Evolutionary conservation across 2,113 vertebrate genomes (phyloP).

Genomic region (Danio rerio): DNA sequence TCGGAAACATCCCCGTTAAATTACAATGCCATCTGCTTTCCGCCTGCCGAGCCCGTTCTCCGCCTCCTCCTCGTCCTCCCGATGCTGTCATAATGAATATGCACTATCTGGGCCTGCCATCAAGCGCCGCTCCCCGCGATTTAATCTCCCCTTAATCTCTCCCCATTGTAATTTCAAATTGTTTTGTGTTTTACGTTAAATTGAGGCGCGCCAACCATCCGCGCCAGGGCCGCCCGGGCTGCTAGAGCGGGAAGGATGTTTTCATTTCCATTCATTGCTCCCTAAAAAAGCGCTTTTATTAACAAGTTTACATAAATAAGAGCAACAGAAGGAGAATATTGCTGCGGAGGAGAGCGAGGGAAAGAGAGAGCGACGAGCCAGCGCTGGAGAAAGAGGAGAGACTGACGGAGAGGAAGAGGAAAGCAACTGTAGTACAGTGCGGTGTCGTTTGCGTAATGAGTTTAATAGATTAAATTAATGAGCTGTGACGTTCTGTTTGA

Average conservation of each 20-base stretch:
- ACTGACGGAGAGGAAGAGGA: not conserved
- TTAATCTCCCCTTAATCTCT: constrained; percentile 82
- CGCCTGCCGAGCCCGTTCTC: constrained; percentile 48
- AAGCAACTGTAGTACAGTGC: not conserved
- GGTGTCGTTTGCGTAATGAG: constrained; percentile 10
- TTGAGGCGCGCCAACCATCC: constrained; percentile 68
- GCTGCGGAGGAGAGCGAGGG: constrained; percentile 46
- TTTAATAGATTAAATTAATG: constrained; percentile 20
- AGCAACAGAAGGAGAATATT: constrained; percentile 57
- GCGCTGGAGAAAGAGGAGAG: not conserved
- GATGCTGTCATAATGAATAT: constrained; percentile 68
- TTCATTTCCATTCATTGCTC: constrained; percentile 67
- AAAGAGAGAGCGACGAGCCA: not conserved
- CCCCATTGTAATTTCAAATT: constrained; percentile 81
- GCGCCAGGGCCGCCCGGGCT: constrained; percentile 49
- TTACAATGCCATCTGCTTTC: constrained; percentile 67
- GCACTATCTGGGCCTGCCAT: constrained; percentile 71
- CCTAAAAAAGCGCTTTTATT: constrained; percentile 74
- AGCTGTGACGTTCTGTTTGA: constrained; percentile 1
- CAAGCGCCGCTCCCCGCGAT: constrained; percentile 64
- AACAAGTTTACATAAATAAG: constrained; percentile 73
- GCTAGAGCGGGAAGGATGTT: constrained; percentile 63
- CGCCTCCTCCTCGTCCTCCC: constrained; percentile 54
- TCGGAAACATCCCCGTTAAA: constrained; percentile 63
- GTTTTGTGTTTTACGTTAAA: constrained; percentile 81